Percentiles rank a stretch among this genome's conserved stretches.
Conservation (phyloP, 2,888 invertebrate species). For the Diaphora mendica region DNA sequence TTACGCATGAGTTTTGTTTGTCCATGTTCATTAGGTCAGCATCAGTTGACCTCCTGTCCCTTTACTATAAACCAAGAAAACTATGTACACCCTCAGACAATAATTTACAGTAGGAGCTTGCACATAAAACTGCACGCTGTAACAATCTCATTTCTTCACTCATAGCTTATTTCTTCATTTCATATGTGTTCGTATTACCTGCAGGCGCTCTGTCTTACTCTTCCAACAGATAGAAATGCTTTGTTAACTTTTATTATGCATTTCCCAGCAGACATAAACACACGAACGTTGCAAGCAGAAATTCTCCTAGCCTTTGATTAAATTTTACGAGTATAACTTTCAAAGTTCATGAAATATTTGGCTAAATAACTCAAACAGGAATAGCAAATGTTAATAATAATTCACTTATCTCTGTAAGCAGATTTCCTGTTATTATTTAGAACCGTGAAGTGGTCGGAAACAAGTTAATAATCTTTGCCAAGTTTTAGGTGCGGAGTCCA, state of each 20-base stretch:
- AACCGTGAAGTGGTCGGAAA: slow-evolving; percentile 35
- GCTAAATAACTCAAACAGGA: slow-evolving; percentile 28
- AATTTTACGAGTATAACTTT: slow-evolving; percentile 9
- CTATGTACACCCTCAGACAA: not conserved
- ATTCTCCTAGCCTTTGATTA: not conserved
- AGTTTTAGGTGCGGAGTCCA: slow-evolving; percentile 17
- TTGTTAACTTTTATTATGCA: slow-evolving; percentile 5
- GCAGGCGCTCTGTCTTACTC: not conserved
- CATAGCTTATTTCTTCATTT: not conserved
- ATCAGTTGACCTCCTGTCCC: no score
- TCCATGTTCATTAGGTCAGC: no score
- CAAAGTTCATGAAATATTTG: slow-evolving; percentile 16
- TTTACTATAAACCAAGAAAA: not conserved
- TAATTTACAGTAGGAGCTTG: not conserved
- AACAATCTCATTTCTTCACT: not conserved
- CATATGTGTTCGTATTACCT: not conserved
- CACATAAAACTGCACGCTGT: not conserved
- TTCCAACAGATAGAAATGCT: not conserved
- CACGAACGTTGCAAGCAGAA: not conserved
- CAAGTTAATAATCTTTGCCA: slow-evolving; percentile 42
- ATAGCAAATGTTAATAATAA: slow-evolving; percentile 31
- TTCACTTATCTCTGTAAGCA: slow-evolving; percentile 28
- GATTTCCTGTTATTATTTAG: slow-evolving; percentile 28
- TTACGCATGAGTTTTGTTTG: not conserved
- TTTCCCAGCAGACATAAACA: slow-evolving; percentile 6